Evolutionary conservation across 2,113 vertebrate species (phyloP).

Genomic region (Neoarius graeffei): DNA sequence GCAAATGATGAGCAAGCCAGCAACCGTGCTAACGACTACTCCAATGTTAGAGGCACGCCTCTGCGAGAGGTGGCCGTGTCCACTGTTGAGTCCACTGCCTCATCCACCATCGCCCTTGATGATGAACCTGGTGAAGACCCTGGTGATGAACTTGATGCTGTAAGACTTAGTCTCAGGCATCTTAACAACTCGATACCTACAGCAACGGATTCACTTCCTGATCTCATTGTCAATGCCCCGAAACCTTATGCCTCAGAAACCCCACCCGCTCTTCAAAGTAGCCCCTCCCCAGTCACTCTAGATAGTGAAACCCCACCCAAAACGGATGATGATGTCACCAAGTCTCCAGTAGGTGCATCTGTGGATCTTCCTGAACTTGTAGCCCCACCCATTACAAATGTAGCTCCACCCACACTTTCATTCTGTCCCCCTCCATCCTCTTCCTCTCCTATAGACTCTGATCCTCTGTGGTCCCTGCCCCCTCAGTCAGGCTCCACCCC

Average conservation of each 20-base stretch:
- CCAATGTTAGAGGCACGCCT: slow-evolving; percentile 78
- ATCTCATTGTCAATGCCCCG: slow-evolving; percentile 6
- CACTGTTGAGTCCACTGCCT: slow-evolving; percentile 72
- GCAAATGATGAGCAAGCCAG: slow-evolving; percentile 60
- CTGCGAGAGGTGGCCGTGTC: slow-evolving; percentile 67
- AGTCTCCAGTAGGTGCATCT: slow-evolving; percentile 12
- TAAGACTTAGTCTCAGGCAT: not conserved
- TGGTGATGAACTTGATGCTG: slow-evolving; percentile 38
- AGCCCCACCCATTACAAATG: slow-evolving; percentile 39
- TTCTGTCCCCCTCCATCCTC: slow-evolving; percentile 35
- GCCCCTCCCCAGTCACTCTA: not conserved
- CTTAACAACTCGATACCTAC: not conserved
- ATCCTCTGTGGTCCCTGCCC: not conserved
- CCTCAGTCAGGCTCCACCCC: slow-evolving; percentile 30
- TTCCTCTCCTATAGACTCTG: slow-evolving; percentile 52
- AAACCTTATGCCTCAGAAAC: not conserved
- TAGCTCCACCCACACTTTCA: slow-evolving; percentile 14
- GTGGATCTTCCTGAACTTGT: slow-evolving; percentile 6
- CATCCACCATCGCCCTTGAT: slow-evolving; percentile 63
- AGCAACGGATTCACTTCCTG: slow-evolving; percentile 38
- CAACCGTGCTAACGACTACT: slow-evolving; percentile 73
- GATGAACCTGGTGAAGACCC: slow-evolving; percentile 27
- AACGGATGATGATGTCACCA: not conserved
- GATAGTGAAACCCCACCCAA: slow-evolving; percentile 9
- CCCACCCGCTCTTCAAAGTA: not conserved